These are phyloP conservation scores for Micromesistius poutassou DNA, from an alignment of 2,797 vertebrate species.

Conservation along the genomic window DNA sequence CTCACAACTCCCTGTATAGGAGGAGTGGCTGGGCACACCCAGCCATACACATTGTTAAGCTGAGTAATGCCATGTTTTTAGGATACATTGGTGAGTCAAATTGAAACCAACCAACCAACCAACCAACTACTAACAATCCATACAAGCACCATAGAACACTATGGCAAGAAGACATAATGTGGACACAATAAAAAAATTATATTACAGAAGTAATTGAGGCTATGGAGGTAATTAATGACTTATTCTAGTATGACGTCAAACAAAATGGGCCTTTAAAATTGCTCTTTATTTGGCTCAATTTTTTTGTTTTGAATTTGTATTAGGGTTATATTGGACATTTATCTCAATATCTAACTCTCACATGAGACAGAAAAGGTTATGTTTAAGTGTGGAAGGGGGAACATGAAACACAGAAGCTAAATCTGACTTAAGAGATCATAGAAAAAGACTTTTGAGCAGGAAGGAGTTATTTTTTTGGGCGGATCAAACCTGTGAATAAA, in stretches of 20 bases:
- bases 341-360: not conserved
- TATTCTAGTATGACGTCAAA: not conserved
- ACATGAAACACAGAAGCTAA: too few species aligned
- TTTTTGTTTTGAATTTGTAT: not conserved
- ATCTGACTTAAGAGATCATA: not conserved
- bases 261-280: not conserved
- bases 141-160: not conserved
- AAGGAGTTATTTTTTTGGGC: not conserved
- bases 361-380: too few species aligned
- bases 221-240: not conserved
- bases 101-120: not conserved
- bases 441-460: not conserved
- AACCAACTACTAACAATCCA: not conserved
- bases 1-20: not conserved
- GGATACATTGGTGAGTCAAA: not conserved
- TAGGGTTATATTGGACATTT: not conserved
- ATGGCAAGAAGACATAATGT: not conserved
- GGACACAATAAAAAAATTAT: not conserved
- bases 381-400: not conserved
- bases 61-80: not conserved
- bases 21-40: not conserved
- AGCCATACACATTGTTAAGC: too few species aligned
- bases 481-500: too few species aligned
- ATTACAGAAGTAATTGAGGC: not conserved
- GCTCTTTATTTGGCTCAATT: not conserved